Base-by-base conservation (phyloP, 2,113 vertebrate species). In the Nicator chloris region DNA sequence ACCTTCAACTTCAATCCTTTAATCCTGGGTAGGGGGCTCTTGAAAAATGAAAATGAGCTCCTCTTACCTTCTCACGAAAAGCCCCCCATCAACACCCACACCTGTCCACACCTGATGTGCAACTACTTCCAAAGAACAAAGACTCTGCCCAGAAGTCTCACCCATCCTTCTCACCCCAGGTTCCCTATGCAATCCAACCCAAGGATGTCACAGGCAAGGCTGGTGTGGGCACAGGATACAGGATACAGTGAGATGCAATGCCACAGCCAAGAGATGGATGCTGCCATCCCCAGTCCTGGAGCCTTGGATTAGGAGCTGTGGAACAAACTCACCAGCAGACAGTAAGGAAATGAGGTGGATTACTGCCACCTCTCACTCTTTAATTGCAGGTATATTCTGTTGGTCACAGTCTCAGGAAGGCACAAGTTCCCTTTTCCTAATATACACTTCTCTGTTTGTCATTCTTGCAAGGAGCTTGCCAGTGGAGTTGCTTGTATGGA, bases 301-400 rank as follows among this genome's bases (percentile, higher is more conserved):
- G 44, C 60, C 44, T 4, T 7, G 22, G 33, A 39, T 54, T 45
- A 79, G 40, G 50, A 93, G 71, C 75, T 44, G 18, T 35, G 35
- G 44, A 82, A 53, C 47, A 76, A 68, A 40, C 57, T 72, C 78
- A 49, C 7, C 21, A 39, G 44, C 8, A 83, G 42, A 54, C 72
- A 71, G 50, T 45, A 63, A 91, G 86, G 86, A 94, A 95, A 93
- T 42, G 8, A 93, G 51, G n/a, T 86, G 56, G 72, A 72, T 77
- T 71, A 54, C 6, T 86, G 83, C 79, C 92, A 87, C 4, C 51
- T 51, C 26, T 50, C 70, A 47, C 28, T 83, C 81, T 90, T 87
- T 85, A 77, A 51, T 82, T 88, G 59, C 42, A 78, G 12, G 49
- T 70, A 51, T 27, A 45, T 54, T 73, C 71, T 83, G 49, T 54